phyloP scores from a whole-genome alignment of 2,797 vertebrate species.

The Leucoraja ocellata region DNA sequence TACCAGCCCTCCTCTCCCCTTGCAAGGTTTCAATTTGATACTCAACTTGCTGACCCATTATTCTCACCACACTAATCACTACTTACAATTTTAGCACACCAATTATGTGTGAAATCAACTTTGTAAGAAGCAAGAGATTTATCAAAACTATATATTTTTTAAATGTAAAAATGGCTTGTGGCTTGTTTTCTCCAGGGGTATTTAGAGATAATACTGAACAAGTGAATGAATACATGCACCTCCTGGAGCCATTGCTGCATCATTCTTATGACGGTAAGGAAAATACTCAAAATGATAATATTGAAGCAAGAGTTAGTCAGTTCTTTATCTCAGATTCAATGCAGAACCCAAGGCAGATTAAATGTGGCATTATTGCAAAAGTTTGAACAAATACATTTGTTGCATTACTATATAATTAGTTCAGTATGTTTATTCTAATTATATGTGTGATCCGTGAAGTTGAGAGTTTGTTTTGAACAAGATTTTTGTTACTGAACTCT shows the following conservation, averaged over 20 bases:
- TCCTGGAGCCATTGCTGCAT: slow-evolving; percentile 80
- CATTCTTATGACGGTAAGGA: slow-evolving; percentile 74
- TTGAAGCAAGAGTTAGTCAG: background rate
- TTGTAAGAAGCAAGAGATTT: background rate
- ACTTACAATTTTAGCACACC: too few species aligned
- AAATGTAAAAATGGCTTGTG: background rate
- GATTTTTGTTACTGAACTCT: background rate
- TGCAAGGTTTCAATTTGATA: too few species aligned
- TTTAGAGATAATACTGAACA: slow-evolving; percentile 79
- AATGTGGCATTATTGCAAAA: background rate
- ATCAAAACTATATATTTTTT: background rate
- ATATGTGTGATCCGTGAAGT: background rate
- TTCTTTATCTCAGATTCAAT: background rate
- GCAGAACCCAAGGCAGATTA: background rate
- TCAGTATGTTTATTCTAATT: background rate
- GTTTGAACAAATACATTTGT: background rate
- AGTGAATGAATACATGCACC: slow-evolving; percentile 82
- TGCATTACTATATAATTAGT: background rate
- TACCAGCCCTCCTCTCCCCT: too few species aligned
- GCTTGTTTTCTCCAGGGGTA: slow-evolving; percentile 61
- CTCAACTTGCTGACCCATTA: too few species aligned
- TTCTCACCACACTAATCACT: too few species aligned
- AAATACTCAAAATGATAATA: background rate
- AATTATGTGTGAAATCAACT: too few species aligned
- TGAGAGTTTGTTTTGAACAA: background rate